Evolutionary conservation across 2,888 invertebrate species (phyloP).

Genomic region (Azorinus chamasolen): DNA sequence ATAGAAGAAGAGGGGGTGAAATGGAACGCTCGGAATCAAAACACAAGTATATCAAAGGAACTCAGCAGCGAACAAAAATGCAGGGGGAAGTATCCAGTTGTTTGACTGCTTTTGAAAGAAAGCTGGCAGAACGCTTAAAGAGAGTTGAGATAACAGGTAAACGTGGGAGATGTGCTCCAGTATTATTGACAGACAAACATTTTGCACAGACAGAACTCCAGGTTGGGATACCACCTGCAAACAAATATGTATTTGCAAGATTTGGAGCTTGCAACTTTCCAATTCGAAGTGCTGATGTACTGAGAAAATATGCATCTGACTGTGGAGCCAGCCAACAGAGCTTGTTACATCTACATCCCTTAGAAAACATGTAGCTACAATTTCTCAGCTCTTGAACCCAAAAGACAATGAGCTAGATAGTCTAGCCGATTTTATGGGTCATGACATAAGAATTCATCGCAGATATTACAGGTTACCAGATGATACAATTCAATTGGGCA

Average conservation of each 20-base stretch:
- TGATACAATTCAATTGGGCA: conserved; percentile 30
- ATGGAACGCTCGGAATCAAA: conserved; percentile 29
- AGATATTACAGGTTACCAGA: conserved; percentile 35
- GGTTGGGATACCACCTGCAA: neutral
- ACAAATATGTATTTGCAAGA: conserved; percentile 37
- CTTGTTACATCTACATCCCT: conserved; percentile 33
- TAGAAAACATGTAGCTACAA: conserved; percentile 47
- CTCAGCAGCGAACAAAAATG: conserved; percentile 6
- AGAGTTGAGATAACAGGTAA: conserved; percentile 31
- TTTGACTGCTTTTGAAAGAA: conserved; percentile 27
- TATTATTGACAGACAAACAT: conserved; percentile 16
- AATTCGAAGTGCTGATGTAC: conserved; percentile 20
- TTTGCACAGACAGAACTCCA: neutral
- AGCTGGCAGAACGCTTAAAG: conserved; percentile 5
- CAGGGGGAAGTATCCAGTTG: conserved; percentile 11
- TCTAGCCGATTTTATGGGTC: conserved; percentile 32
- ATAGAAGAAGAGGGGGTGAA: conserved; percentile 32
- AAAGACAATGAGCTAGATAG: conserved; percentile 54
- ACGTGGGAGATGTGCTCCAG: conserved; percentile 19
- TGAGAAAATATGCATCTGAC: conserved; percentile 34
- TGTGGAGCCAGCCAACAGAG: conserved; percentile 42
- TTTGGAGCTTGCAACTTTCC: conserved; percentile 16
- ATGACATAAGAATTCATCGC: conserved; percentile 32
- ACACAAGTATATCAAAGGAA: conserved; percentile 17
- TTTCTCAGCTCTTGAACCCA: conserved; percentile 45